Evolutionary conservation across 2,113 vertebrate species (phyloP).

Genomic region (Urocitellus parryii): DNA sequence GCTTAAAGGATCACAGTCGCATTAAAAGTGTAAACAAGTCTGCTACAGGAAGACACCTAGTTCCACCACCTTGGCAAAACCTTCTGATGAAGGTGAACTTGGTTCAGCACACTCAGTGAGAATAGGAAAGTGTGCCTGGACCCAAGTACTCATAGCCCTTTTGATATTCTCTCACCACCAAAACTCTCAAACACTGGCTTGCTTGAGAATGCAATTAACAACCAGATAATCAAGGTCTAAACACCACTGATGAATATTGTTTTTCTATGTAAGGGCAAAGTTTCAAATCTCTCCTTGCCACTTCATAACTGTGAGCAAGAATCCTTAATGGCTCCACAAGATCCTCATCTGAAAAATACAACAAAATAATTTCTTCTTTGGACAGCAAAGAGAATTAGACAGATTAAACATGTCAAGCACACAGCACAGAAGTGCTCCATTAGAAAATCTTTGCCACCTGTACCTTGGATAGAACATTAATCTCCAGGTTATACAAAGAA

Average conservation of each 20-base stretch:
- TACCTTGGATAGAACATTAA: too few species aligned
- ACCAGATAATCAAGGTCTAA: not conserved
- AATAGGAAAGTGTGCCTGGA: not conserved
- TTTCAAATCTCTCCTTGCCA: not conserved
- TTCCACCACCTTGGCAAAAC: not conserved
- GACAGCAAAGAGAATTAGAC: not conserved
- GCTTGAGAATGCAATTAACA: not conserved
- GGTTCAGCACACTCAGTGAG: not conserved
- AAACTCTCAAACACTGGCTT: not conserved
- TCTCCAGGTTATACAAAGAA: too few species aligned
- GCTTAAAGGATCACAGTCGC: not conserved
- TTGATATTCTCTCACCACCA: not conserved
- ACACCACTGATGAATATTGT: not conserved
- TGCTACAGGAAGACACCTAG: not conserved
- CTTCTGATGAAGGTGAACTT: not conserved
- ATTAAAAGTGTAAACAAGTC: not conserved
- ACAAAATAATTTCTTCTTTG: not conserved
- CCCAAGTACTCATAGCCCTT: not conserved
- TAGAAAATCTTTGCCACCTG: too few species aligned
- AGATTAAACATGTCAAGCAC: not conserved
- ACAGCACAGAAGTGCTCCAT: not conserved
- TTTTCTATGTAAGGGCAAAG: not conserved
- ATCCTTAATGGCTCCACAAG: not conserved
- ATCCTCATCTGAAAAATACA: constrained; percentile 12
- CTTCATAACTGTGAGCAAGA: not conserved